These are phyloP conservation scores for Yasuhikotakia modesta DNA, from an alignment of 2,797 vertebrate genomes.

Conservation along the genomic window DNA sequence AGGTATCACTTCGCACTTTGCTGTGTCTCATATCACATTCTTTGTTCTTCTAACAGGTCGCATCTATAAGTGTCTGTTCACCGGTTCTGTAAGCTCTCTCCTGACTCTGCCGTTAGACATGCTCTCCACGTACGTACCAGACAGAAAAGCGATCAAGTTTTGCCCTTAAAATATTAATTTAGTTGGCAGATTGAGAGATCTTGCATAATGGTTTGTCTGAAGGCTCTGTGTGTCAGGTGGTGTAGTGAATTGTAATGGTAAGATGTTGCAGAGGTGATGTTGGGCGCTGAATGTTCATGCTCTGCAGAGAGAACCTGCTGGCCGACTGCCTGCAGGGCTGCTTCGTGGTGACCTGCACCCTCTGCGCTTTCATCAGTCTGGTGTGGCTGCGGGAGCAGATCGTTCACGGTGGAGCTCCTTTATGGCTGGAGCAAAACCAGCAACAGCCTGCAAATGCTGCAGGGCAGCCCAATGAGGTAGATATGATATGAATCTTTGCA, in stretches of 20 bases:
- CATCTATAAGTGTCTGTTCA: conserved; percentile 99
- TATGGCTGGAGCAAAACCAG: conserved; percentile 95
- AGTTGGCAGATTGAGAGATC: no score
- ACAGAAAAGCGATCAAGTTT: conserved; percentile 39
- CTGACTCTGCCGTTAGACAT: conserved; percentile 96
- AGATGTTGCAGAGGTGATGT: conserved; percentile 21
- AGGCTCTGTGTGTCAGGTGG: background rate
- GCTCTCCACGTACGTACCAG: conserved; percentile 92
- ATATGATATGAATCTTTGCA: background rate
- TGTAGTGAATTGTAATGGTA: conserved; percentile 5
- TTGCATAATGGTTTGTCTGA: conserved; percentile 22
- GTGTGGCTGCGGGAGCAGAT: conserved; percentile 99
- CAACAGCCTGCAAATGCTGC: conserved; percentile 83
- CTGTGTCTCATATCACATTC: conserved; percentile 29
- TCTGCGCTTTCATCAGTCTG: conserved; percentile 97
- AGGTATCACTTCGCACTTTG: no score
- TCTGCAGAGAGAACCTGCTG: conserved; percentile 91
- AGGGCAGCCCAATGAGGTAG: conserved; percentile 91
- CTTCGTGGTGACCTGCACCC: conserved; percentile 96
- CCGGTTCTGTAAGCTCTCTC: conserved; percentile 97
- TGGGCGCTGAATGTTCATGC: conserved; percentile 12
- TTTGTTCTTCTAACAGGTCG: conserved; percentile 81
- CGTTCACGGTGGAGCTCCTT: conserved; percentile 95
- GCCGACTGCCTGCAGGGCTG: conserved; percentile 98
- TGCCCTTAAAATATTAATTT: conserved; percentile 37